Evolutionary conservation across 2,113 vertebrate genomes (phyloP), one percentile per base, ranked within the genome.

Genomic region (Brachirus orientalis): DNA sequence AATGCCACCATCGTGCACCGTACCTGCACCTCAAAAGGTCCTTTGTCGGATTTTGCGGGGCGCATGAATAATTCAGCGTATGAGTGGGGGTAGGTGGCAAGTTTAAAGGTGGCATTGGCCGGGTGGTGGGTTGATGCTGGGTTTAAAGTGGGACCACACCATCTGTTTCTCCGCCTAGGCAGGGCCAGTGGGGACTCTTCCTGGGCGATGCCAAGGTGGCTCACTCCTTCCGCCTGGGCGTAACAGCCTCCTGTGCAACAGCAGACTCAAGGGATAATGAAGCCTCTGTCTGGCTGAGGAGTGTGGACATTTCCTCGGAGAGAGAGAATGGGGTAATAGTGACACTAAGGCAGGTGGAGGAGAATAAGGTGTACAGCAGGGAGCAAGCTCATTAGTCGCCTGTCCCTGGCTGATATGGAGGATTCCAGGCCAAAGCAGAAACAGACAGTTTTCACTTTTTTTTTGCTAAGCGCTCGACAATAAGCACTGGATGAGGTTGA

Each of bases 61-160:
- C 59, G 59, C 77, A 93, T 93, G 91, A 92, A 93, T 93, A 85
- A 94, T 92, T 92, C 89, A 93, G 79, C 8, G 54, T 67, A 56
- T 77, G 76, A 69, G 72, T 68, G 73, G 51, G 59, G 62, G 63
- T 12, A 35, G 59, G 43, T 10, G 43, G 62, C 8, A 48, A 53
- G 79, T 77, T 28, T 67, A 75, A 81, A 80, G 76, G 69, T 46
- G 68, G 75, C 72, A 80, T 72, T 22, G 74, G 75, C 65, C 47
- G 59, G 67, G 74, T 77, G 41, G 68, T 66, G 79, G 64, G 67
- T 72, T 74, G 84, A 69, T 74, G 69, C 69, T 61, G 83, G 84
- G 86, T 85, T 88, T 85, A 87, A 90, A 92, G 86, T 86, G 80
- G 81, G 84, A 85, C 76, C 70, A 62, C 86, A 86, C 92, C 93